These are phyloP conservation scores for Ferrisia virgata DNA, from an alignment of 2,888 invertebrate species.

Conservation along the genomic window DNA sequence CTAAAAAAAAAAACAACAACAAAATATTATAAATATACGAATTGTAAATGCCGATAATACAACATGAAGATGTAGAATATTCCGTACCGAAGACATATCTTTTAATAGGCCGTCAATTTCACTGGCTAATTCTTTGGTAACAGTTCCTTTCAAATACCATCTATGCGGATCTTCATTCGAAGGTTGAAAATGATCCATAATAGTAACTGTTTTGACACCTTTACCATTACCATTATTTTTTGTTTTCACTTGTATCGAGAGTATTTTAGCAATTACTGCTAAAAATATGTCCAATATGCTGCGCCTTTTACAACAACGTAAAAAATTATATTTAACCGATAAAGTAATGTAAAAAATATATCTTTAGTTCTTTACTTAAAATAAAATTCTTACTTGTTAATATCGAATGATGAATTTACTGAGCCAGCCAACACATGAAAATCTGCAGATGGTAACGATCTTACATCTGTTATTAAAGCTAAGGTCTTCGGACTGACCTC, in stretches of 20 bases:
- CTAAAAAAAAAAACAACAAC: constrained; percentile 55
- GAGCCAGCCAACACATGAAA: constrained; percentile 15
- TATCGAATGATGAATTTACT: constrained; percentile 31
- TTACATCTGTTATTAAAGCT: constrained; percentile 71
- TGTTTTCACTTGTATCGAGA: constrained; percentile 84
- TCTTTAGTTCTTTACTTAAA: neutral
- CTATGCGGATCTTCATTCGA: constrained; percentile 59
- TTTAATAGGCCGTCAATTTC: constrained; percentile 81
- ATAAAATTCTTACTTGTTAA: constrained; percentile 5
- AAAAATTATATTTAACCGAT: neutral
- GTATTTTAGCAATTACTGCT: constrained; percentile 84
- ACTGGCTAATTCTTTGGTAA: constrained; percentile 80
- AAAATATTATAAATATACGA: no score
- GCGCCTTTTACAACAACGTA: constrained; percentile 55
- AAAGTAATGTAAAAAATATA: no score
- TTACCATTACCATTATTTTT: constrained; percentile 58
- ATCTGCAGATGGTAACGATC: constrained; percentile 55
- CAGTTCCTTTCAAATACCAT: constrained; percentile 87
- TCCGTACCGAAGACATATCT: constrained; percentile 84
- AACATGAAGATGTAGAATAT: neutral
- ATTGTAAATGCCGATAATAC: no score
- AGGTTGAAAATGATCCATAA: constrained; percentile 35
- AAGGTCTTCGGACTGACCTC: constrained; percentile 84
- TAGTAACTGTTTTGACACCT: constrained; percentile 57
- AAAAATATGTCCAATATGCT: constrained; percentile 87